Evolutionary conservation across 64 coral and sea anemone species (phyloP).

Genomic region (Catalaphyllia jardinei): DNA sequence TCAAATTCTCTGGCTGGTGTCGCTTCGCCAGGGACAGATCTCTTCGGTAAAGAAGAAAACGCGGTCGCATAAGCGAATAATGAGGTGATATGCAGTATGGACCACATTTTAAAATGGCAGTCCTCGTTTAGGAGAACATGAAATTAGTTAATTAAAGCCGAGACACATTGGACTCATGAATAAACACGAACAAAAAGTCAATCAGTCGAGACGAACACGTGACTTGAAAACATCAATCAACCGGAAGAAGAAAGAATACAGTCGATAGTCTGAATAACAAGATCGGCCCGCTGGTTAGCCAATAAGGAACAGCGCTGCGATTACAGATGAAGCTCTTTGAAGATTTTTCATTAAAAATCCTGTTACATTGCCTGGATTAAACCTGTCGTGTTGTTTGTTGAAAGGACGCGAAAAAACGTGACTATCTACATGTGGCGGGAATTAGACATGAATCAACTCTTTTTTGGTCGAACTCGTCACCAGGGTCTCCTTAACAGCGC

Average conservation of each 20-base stretch:
- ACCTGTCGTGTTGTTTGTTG: no score
- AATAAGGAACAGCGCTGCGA: no score
- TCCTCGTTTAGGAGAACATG: neutral
- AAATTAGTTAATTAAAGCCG: neutral
- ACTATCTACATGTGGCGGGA: no score
- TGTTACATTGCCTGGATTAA: no score
- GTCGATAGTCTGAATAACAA: no score
- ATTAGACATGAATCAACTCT: no score
- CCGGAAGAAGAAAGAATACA: neutral
- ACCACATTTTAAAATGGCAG: neutral
- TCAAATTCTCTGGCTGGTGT: constrained; percentile 6
- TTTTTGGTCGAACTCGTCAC: no score
- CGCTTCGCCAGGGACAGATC: neutral
- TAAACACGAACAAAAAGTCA: neutral
- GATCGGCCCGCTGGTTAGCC: no score
- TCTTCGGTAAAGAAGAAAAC: neutral
- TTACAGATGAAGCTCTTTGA: no score
- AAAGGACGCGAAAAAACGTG: no score
- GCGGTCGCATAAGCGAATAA: neutral
- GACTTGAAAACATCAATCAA: neutral
- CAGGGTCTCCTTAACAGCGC: no score
- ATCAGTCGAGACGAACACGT: neutral
- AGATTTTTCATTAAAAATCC: no score
- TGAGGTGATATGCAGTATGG: neutral
- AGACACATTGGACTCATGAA: neutral